Percentiles rank a stretch among this genome's conserved stretches.
Evolutionary conservation across 2,888 invertebrate species (phyloP).

Genomic region (Ecliptopera silaceata): DNA sequence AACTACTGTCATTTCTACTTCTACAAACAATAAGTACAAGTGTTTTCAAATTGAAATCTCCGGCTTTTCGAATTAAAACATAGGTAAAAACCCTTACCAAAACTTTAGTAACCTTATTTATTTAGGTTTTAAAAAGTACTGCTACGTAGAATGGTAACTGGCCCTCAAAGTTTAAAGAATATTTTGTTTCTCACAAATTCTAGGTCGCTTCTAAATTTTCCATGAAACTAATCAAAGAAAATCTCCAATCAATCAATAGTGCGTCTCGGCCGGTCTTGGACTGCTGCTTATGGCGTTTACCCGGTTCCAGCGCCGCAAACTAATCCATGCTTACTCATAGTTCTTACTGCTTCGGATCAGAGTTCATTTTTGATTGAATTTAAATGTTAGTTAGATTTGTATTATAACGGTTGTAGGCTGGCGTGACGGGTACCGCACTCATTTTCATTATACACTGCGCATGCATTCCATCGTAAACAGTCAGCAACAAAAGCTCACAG

Average conservation of each 20-base stretch:
- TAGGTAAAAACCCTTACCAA: too few species aligned
- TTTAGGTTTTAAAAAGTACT: too few species aligned
- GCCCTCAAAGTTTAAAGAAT: too few species aligned
- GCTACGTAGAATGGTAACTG: too few species aligned
- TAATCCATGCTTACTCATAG: slow-evolving; percentile 30
- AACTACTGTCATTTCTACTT: too few species aligned
- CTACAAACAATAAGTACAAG: too few species aligned
- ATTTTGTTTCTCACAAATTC: too few species aligned
- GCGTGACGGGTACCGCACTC: slow-evolving; percentile 60
- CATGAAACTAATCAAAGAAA: slow-evolving; percentile 29
- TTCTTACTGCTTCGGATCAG: slow-evolving; percentile 41
- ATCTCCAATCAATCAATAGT: slow-evolving; percentile 48
- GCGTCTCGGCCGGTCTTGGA: slow-evolving; percentile 31
- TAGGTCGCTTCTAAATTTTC: background rate
- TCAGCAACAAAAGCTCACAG: slow-evolving; percentile 17
- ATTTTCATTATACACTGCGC: slow-evolving; percentile 61
- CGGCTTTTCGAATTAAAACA: too few species aligned
- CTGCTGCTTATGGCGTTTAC: slow-evolving; percentile 43
- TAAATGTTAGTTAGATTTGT: slow-evolving; percentile 30
- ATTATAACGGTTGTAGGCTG: slow-evolving; percentile 59
- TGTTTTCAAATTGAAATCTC: too few species aligned
- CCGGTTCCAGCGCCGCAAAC: slow-evolving; percentile 33
- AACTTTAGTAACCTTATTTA: too few species aligned
- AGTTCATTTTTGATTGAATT: slow-evolving; percentile 42
- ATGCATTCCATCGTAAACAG: slow-evolving; percentile 53